These are phyloP conservation scores for Indicator maculatus DNA, from an alignment of 2,113 vertebrate species.

Conservation along the genomic window DNA sequence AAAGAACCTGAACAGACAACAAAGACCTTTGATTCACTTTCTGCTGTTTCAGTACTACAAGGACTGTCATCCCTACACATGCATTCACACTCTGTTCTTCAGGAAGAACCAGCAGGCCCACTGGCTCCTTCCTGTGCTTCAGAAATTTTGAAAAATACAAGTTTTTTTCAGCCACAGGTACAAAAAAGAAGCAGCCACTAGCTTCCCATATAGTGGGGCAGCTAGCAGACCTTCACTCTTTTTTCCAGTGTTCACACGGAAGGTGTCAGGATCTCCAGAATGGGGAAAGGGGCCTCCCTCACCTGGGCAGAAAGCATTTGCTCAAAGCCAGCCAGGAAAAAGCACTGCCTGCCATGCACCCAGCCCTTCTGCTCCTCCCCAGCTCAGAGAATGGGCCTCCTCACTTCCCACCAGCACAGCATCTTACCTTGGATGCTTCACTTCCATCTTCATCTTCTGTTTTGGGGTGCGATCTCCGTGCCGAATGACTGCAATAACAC, in stretches of 20 bases:
- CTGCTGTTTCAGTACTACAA: not conserved
- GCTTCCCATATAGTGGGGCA: not conserved
- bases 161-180: not conserved
- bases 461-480: constrained; percentile 97
- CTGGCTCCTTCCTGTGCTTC: not conserved
- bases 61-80: not conserved
- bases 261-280: not conserved
- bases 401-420: not conserved
- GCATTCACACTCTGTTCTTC: not conserved
- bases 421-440: constrained; percentile 89
- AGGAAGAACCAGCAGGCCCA: not conserved
- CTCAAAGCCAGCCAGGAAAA: not conserved
- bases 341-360: not conserved
- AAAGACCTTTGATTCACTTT: not conserved
- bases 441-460: constrained; percentile 99
- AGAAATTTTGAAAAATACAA: not conserved
- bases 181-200: not conserved
- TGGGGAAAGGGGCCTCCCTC: not conserved
- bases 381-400: not conserved
- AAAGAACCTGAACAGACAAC: constrained; percentile 86
- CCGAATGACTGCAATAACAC: constrained; percentile 95
- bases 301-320: not conserved
- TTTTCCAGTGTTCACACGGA: not conserved
- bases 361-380: not conserved
- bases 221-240: not conserved